Evolutionary conservation across 2,113 vertebrate genomes (phyloP), one percentile per base, ranked within the genome.

Genomic region (Oxyruncus cristatus): DNA sequence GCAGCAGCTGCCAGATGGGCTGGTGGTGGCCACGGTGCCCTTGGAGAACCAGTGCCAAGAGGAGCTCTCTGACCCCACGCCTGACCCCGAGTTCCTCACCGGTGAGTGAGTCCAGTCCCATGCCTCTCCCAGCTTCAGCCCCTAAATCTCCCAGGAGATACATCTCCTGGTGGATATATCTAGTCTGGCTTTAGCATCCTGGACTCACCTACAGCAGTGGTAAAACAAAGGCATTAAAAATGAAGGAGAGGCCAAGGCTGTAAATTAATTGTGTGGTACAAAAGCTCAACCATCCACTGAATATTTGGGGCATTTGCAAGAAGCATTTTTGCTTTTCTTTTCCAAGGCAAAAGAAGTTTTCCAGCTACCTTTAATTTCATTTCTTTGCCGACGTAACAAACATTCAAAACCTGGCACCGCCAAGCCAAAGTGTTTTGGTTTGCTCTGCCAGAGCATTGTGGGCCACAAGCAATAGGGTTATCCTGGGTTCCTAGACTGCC

Each of bases 1-100:
- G 89, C 99, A 99, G 97, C 99, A 99, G 95, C 98, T 99, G 87
- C 99, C 99, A 0, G 99, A 99, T 93, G 99, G 99, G 78, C 98
- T 99, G 96, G 98, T 99, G 94, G 98, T 99, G 93, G 99, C 99
- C 67, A 99, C 99, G 0, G 98, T 99, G 53, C 99, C 99, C 28
- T 96, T 98, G 35, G 99, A 99, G 97, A 99, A 98, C 83, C 99
- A 99, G 97, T 99, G 99, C 95, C 98, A 99, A 19, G 99, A 99
- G 95, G 98, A 99, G 94, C 98, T 99, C 93, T 99, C 99, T 0
- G 99, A 99, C 85, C 99, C 99, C 21, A 98, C 97, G 1, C 99
- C 99, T 0, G 99, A 99, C 97, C 99, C 99, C 0, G 99, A 99
- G 92, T 99, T 99, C 96, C 98, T 99, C 92, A 99, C 99, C 19